Base-by-base conservation (phyloP, 2,888 invertebrate genomes). In the Cryptosula pallasiana region DNA sequence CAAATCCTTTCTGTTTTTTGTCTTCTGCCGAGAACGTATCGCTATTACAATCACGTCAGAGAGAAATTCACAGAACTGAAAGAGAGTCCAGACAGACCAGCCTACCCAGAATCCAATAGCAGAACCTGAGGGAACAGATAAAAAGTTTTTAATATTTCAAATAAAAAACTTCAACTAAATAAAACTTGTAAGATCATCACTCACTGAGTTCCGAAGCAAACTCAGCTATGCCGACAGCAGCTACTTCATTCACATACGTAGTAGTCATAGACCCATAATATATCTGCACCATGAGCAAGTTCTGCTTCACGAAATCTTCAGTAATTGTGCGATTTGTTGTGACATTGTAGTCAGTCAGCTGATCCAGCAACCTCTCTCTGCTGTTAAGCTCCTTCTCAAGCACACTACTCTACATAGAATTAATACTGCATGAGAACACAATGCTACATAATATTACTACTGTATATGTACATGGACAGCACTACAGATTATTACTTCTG, bases 91-190 rank as follows among this genome's bases (percentile, higher is more conserved):
- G 20, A 57, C 5, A 5, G 57, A 57, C 57, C 57, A 57, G 13
- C 57, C 57, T 57, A 57, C 57, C 57, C 57, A 57, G 57, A 57
- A 57, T 57, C 57, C 57, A 57, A 57, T 57, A 57, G 57, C 57
- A 16, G 57, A 57, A 57, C 57, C 57, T 57, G 25, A 5, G 5
- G n/a, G n/a, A 45, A 45, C 20, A 13, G 45, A 45, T 45, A n/a
- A n/a, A n/a, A n/a, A n/a, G n/a, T n/a, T n/a, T n/a, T n/a, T n/a
- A n/a, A n/a, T n/a, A n/a, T n/a, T n/a, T n/a, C n/a, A n/a, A n/a
- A n/a, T n/a, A n/a, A n/a, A n/a, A n/a, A n/a, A n/a, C n/a, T n/a
- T n/a, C n/a, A n/a, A n/a, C n/a, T 45, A 20, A 13, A 45, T 45
- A 45, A 45, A 5, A 45, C 5, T 13, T 5, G 45, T 45, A 13